Conservation (phyloP, 2,113 vertebrate species). For the Peromyscus polionotus region DNA sequence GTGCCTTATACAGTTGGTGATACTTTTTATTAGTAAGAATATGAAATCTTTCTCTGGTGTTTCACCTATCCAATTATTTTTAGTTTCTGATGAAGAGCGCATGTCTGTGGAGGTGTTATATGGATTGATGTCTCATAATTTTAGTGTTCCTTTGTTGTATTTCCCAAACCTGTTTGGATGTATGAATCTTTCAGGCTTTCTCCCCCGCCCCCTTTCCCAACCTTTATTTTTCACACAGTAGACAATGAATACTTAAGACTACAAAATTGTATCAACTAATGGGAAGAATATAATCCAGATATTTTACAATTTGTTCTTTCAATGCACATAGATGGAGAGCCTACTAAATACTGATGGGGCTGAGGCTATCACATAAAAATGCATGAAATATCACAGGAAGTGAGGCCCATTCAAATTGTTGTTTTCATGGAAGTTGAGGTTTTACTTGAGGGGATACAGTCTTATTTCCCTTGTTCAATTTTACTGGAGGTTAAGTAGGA, state of each 20-base stretch:
- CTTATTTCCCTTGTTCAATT: neutral
- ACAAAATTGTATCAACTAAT: neutral
- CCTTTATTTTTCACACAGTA: neutral
- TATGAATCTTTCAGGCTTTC: neutral
- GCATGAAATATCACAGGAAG: neutral
- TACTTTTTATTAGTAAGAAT: neutral
- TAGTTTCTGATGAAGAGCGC: too few species aligned
- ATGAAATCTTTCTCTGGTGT: neutral
- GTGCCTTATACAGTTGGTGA: neutral
- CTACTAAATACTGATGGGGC: neutral
- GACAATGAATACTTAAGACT: neutral
- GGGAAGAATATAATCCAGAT: neutral
- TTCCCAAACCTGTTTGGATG: neutral
- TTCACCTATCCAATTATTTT: neutral
- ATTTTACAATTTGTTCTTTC: neutral
- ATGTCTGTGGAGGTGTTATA: neutral
- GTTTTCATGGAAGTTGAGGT: neutral
- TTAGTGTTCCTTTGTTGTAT: neutral
- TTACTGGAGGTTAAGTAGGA: conserved; percentile 1
- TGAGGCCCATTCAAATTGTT: neutral
- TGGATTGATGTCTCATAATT: neutral
- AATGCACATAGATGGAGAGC: neutral
- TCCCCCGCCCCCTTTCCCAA: too few species aligned
- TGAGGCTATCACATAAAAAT: neutral
- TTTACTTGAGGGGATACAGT: neutral